phyloP scores from a whole-genome alignment of 2,888 invertebrate species.

The Papilio demoleus region DNA sequence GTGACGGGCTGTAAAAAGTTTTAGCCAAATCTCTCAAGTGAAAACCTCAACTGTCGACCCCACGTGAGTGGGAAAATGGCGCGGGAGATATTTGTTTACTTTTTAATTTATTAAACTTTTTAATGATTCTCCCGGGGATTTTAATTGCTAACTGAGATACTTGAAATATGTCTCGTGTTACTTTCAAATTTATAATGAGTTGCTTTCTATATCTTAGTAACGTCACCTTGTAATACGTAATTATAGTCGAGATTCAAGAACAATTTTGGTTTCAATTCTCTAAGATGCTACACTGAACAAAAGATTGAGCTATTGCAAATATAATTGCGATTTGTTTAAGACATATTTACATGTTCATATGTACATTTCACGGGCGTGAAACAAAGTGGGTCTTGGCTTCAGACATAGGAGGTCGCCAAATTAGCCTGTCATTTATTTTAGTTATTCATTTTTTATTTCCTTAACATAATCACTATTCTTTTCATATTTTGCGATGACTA shows the following conservation, averaged over 20 bases:
- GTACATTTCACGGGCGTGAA: background rate
- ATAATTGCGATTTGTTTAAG: too few species aligned
- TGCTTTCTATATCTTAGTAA: background rate
- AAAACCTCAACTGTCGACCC: too few species aligned
- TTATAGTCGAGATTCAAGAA: background rate
- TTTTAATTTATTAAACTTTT: constrained; percentile 28
- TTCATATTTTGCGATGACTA: background rate
- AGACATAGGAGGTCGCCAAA: too few species aligned
- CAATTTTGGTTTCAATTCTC: too few species aligned
- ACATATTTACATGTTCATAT: background rate
- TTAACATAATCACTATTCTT: background rate
- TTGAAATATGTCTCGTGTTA: background rate
- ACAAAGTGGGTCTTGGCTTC: too few species aligned
- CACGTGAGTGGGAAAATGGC: too few species aligned
- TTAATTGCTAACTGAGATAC: background rate
- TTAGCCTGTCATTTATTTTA: too few species aligned
- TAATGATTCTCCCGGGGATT: constrained; percentile 11
- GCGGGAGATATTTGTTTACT: too few species aligned
- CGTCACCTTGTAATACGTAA: background rate
- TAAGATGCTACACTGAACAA: too few species aligned
- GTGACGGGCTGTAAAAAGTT: too few species aligned
- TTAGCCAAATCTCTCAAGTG: too few species aligned
- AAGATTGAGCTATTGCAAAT: too few species aligned
- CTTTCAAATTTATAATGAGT: constrained; percentile 28
- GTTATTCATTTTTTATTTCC: background rate